Percentiles rank a stretch among this genome's conserved stretches.
These are phyloP conservation scores for Merluccius polli DNA, from an alignment of 2,797 vertebrate species.

Conservation along the genomic window DNA sequence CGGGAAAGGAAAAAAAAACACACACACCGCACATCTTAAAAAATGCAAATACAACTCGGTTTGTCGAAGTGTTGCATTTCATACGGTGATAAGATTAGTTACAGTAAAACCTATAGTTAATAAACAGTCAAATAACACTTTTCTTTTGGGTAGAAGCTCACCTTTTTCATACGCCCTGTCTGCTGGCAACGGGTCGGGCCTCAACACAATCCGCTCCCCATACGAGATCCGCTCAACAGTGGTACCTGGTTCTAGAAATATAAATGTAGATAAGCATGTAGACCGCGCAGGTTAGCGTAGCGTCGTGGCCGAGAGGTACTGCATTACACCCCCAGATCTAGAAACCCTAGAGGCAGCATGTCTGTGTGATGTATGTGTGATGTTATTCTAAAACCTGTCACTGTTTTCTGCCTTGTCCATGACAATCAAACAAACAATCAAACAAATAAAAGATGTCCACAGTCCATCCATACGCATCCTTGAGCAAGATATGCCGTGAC, in stretches of 20 bases:
- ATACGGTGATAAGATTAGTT: background rate
- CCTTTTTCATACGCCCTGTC: constrained; percentile 92
- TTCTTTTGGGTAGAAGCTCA: constrained; percentile 43
- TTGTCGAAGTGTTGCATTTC: too few species aligned
- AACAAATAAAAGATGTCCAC: too few species aligned
- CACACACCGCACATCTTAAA: too few species aligned
- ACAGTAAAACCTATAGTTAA: too few species aligned
- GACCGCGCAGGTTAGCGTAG: background rate
- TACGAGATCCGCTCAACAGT: constrained; percentile 95
- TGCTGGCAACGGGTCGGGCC: constrained; percentile 83
- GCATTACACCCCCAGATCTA: background rate
- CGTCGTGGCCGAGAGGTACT: too few species aligned
- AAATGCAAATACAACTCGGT: too few species aligned
- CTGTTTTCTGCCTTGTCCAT: too few species aligned
- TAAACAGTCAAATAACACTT: too few species aligned
- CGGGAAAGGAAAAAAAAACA: background rate
- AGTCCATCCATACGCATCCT: too few species aligned
- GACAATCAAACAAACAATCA: too few species aligned
- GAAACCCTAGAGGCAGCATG: background rate
- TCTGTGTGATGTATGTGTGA: too few species aligned
- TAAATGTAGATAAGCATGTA: constrained; percentile 5
- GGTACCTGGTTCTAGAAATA: constrained; percentile 76
- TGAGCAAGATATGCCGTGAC: background rate
- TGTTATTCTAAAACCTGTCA: too few species aligned
- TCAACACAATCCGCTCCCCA: constrained; percentile 90